A percentile compares a stretch with the other conserved stretches of the same genome.
Conservation (phyloP, 2,113 vertebrate genomes). For the Misgurnus mizolepis region DNA sequence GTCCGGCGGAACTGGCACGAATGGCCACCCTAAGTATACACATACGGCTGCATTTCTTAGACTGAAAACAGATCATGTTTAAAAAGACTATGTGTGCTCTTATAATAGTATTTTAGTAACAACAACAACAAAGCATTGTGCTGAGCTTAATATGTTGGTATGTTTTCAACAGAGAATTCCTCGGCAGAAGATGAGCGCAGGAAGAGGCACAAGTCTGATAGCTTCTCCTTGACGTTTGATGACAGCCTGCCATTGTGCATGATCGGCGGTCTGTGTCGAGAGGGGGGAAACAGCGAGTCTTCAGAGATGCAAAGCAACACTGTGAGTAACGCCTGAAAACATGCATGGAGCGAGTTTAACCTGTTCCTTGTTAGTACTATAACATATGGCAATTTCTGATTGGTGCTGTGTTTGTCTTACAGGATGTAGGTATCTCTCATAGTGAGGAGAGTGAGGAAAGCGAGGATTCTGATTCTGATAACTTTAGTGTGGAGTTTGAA, state of each 20-base stretch:
- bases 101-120: not conserved
- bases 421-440: constrained; percentile 78
- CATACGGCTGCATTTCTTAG: not conserved
- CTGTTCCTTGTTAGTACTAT: not conserved
- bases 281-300: constrained; percentile 84
- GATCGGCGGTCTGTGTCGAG: constrained; percentile 83
- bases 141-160: not conserved
- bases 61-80: not conserved
- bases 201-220: constrained; percentile 92
- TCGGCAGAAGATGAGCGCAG: constrained; percentile 63
- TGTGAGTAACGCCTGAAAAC: constrained; percentile 58
- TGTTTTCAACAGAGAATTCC: constrained; percentile 27
- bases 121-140: not conserved
- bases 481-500: constrained; percentile 98
- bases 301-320: constrained; percentile 79
- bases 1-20: no score
- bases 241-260: constrained; percentile 90
- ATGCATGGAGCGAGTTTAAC: not conserved
- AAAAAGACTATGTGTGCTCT: not conserved
- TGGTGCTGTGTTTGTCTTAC: constrained; percentile 19
- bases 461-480: constrained; percentile 85
- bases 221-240: constrained; percentile 91
- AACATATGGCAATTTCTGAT: constrained; percentile 1
- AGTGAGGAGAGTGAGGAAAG: constrained; percentile 75
- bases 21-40: no score